Evolutionary conservation across 2,113 vertebrate species (phyloP).

Genomic region (Oryzias curvinotus): DNA sequence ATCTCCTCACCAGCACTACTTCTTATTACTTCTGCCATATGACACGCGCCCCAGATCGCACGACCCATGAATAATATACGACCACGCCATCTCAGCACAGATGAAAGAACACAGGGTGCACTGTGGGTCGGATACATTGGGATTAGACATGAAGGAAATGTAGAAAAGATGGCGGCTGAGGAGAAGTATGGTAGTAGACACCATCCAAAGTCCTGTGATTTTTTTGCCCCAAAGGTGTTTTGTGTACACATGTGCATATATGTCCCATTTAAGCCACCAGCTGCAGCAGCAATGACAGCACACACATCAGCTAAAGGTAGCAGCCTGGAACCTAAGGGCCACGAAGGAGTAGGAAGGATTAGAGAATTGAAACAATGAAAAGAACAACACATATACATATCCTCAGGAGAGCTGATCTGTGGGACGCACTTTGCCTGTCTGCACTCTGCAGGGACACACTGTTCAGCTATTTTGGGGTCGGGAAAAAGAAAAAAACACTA

Average conservation of each 20-base stretch:
- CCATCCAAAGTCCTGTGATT: slow-evolving; percentile 66
- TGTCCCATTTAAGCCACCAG: slow-evolving; percentile 51
- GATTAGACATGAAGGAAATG: slow-evolving; percentile 44
- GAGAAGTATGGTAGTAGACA: slow-evolving; percentile 44
- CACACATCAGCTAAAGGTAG: slow-evolving; percentile 66
- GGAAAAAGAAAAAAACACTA: slow-evolving; percentile 74
- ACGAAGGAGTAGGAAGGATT: slow-evolving; percentile 35
- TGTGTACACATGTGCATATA: slow-evolving; percentile 35
- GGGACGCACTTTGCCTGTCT: slow-evolving; percentile 82
- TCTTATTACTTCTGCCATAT: slow-evolving; percentile 80
- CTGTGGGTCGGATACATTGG: slow-evolving; percentile 67
- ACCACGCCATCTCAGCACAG: slow-evolving; percentile 76
- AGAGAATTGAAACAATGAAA: slow-evolving; percentile 66
- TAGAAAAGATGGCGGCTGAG: slow-evolving; percentile 32
- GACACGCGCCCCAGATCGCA: slow-evolving; percentile 72
- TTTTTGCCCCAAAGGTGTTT: slow-evolving; percentile 18
- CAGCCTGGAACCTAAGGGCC: slow-evolving; percentile 84
- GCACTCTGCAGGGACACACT: slow-evolving; percentile 84
- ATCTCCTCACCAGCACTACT: slow-evolving; percentile 66
- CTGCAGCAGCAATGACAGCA: slow-evolving; percentile 71
- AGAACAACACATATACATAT: slow-evolving; percentile 58
- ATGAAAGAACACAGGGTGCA: slow-evolving; percentile 77
- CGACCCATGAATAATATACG: slow-evolving; percentile 83
- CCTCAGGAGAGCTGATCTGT: slow-evolving; percentile 87
- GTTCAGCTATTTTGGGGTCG: slow-evolving; percentile 80